A percentile compares a stretch with the other conserved stretches of the same genome.
Conservation (phyloP, 2,113 vertebrate genomes). For the Tichodroma muraria region DNA sequence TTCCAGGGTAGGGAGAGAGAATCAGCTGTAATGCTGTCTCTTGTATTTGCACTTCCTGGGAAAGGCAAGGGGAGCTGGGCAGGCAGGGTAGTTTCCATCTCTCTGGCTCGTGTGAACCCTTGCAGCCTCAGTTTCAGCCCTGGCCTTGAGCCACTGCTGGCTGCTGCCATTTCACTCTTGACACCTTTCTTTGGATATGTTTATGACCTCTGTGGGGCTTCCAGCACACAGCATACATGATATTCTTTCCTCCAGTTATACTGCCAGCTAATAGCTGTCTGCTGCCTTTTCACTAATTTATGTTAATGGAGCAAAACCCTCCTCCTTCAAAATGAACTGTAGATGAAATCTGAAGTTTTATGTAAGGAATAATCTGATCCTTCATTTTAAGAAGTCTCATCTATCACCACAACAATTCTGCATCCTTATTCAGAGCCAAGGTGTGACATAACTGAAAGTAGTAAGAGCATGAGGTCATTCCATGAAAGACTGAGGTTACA, state of each 20-base stretch:
- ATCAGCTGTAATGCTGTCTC: not conserved
- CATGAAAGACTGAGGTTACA: not conserved
- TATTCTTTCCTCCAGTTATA: not conserved
- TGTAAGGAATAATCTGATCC: not conserved
- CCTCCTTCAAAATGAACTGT: not conserved
- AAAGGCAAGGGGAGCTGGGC: not conserved
- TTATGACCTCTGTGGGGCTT: not conserved
- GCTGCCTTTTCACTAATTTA: not conserved
- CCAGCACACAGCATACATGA: not conserved
- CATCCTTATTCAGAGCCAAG: not conserved
- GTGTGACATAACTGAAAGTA: not conserved
- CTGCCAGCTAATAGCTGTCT: not conserved
- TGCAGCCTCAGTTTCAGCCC: not conserved
- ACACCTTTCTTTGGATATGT: not conserved
- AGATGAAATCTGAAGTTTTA: not conserved
- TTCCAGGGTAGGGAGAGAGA: not conserved
- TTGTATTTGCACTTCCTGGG: not conserved
- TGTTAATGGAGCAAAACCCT: not conserved
- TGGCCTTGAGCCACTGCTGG: not conserved
- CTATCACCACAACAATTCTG: not conserved
- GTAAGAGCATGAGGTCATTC: not conserved
- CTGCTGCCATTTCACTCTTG: not conserved
- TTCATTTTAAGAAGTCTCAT: not conserved
- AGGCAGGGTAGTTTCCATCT: not conserved
- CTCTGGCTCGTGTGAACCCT: fast-evolving